phyloP scores from a whole-genome alignment of 2,888 invertebrate species.

The Drosophila kuntzei region DNA sequence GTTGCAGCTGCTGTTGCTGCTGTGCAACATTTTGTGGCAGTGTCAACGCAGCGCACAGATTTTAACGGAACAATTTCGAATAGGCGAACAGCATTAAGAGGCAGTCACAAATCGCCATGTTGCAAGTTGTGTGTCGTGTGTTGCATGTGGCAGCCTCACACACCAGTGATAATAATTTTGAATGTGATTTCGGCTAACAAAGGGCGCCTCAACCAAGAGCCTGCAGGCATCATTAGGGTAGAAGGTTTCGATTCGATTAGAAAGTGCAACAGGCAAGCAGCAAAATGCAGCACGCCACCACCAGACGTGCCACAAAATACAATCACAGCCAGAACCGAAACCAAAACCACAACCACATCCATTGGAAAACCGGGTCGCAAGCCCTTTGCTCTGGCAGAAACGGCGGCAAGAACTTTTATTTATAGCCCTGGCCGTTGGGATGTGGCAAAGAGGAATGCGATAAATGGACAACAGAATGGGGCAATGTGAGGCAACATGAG shows the following conservation, averaged over 20 bases:
- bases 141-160: conserved; percentile 45
- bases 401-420: conserved; percentile 48
- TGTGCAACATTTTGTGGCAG: conserved; percentile 79
- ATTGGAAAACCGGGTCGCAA: conserved; percentile 55
- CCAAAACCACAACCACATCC: conserved; percentile 11
- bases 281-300: conserved; percentile 66
- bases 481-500: neutral
- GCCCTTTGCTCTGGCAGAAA: conserved; percentile 47
- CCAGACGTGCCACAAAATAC: conserved; percentile 10
- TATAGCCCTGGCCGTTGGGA: conserved; percentile 43
- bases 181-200: conserved; percentile 74
- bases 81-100: conserved; percentile 65
- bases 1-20: conserved; percentile 53
- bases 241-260: conserved; percentile 85
- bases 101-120: conserved; percentile 46
- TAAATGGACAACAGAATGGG: conserved; percentile 16
- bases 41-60: conserved; percentile 71
- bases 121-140: conserved; percentile 62
- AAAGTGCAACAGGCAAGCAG: conserved; percentile 83
- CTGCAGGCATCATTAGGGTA: conserved; percentile 81
- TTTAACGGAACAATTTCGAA: conserved; percentile 81
- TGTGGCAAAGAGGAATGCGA: conserved; percentile 25
- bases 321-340: conserved; percentile 19
- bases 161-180: conserved; percentile 36
- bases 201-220: conserved; percentile 57